Conservation (phyloP, 2,113 vertebrate species). For the Corydoras sp. region DNA sequence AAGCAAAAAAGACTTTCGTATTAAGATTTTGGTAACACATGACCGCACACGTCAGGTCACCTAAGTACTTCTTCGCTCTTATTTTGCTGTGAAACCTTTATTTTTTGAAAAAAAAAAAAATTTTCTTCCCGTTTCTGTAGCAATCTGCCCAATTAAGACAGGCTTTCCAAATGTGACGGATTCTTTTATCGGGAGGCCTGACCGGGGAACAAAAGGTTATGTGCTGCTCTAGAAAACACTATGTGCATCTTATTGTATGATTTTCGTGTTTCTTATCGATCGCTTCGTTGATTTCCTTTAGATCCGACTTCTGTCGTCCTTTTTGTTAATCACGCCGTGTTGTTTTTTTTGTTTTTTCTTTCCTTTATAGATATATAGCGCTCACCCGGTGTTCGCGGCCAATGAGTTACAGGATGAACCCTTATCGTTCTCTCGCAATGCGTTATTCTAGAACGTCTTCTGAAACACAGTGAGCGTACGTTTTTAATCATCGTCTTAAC, state of each 20-base stretch:
- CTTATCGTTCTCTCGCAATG: too few relatives aligned
- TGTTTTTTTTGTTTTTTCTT: background rate
- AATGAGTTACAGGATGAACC: too few relatives aligned
- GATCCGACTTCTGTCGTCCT: conserved; percentile 1
- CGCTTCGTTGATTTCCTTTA: background rate
- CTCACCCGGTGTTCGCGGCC: too few relatives aligned
- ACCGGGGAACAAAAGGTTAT: background rate
- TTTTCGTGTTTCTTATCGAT: background rate
- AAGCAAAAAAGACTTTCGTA: conserved; percentile 34
- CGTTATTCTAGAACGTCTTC: too few relatives aligned
- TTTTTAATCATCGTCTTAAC: too few relatives aligned
- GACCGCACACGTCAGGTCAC: conserved; percentile 8
- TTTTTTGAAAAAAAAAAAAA: conserved; percentile 2
- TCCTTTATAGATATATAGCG: too few relatives aligned
- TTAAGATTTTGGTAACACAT: conserved; percentile 23
- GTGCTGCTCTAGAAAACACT: background rate
- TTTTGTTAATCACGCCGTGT: background rate
- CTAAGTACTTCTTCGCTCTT: background rate
- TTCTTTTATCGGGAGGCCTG: background rate
- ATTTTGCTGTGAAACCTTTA: conserved; percentile 25
- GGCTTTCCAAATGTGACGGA: background rate
- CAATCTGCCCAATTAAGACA: background rate
- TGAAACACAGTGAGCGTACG: too few relatives aligned
- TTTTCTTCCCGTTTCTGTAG: background rate
- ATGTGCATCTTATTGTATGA: background rate